Conservation (phyloP, 2,888 invertebrate genomes). For the Anthophora plumipes region DNA sequence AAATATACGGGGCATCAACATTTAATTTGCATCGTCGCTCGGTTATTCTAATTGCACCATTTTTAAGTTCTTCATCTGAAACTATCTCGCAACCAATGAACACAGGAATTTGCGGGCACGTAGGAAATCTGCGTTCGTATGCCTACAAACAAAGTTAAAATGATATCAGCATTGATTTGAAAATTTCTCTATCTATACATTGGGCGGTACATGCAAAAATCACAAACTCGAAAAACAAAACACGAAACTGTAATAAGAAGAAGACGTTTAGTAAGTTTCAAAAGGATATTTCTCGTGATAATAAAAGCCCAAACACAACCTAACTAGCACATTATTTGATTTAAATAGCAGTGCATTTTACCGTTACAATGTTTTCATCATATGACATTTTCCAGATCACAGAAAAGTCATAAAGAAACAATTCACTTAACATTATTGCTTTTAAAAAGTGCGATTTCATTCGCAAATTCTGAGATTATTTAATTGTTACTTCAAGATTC, state of each 20-base stretch:
- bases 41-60: constrained; percentile 92
- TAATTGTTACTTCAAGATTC: background rate
- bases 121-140: constrained; percentile 96
- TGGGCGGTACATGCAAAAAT: constrained; percentile 8
- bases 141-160: constrained; percentile 87
- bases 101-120: constrained; percentile 97
- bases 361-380: background rate
- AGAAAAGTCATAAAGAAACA: too few relatives aligned
- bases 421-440: background rate
- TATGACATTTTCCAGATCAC: background rate
- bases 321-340: background rate
- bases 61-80: constrained; percentile 91
- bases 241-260: background rate
- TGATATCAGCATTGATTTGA: background rate
- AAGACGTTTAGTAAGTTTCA: background rate
- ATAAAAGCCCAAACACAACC: background rate
- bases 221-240: background rate
- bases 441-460: background rate
- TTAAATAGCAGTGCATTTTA: background rate
- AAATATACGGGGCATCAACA: constrained; percentile 96
- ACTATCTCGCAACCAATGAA: constrained; percentile 94
- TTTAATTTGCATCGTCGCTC: constrained; percentile 95
- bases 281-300: background rate
- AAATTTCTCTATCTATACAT: background rate
- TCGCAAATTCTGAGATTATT: background rate